Base-by-base conservation (phyloP, 1,140 invertebrate genomes). In the Globodera rostochiensis region DNA sequence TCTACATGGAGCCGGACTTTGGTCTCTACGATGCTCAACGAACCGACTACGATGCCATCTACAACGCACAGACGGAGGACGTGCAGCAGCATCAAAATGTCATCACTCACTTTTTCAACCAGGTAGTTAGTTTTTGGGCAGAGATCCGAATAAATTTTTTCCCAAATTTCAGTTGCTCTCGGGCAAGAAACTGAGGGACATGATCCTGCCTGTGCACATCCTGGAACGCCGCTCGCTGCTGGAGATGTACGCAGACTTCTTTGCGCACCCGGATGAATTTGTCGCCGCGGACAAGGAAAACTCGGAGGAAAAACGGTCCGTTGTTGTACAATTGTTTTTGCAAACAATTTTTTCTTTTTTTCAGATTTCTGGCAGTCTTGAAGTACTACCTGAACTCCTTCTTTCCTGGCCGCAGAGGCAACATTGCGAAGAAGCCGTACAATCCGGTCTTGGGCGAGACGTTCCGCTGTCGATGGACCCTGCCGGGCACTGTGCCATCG, bases 211-310 rank as follows among this genome's bases (percentile, higher is more conserved):
- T 25, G 92, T 91, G 50, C 92, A 92, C 84, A 92, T 92, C 64
- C 80, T 92, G 81, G 92, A 93, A 84, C 90, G 88, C 76, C 84
- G 91, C n/a, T 92, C 92, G 8, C 83, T 92, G 36, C 87, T 92
- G 36, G 92, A 92, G 85, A 91, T 93, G 91, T 93, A 92, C 89
- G 92, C 92, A 67, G 92, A 92, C 85, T 92, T 91, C 84, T 92
- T 92, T 90, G 91, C 91, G 7, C 92, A 92, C 86, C 91, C 91
- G 7, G 88, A 89, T 66, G 87, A 88, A 50, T 89, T 89, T 60
- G 77, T 89, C 36, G 21, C 66, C 19, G 86, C 85, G 19, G 75
- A 69, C 36, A 74, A 84, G 9, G 53, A 84, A 19, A 79, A 84
- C 45, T 79, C 75, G 9, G 87, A 91, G n/a, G 91, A 92, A 84